Base-by-base conservation (phyloP, 2,888 invertebrate genomes). In the Megalurothrips usitatus region DNA sequence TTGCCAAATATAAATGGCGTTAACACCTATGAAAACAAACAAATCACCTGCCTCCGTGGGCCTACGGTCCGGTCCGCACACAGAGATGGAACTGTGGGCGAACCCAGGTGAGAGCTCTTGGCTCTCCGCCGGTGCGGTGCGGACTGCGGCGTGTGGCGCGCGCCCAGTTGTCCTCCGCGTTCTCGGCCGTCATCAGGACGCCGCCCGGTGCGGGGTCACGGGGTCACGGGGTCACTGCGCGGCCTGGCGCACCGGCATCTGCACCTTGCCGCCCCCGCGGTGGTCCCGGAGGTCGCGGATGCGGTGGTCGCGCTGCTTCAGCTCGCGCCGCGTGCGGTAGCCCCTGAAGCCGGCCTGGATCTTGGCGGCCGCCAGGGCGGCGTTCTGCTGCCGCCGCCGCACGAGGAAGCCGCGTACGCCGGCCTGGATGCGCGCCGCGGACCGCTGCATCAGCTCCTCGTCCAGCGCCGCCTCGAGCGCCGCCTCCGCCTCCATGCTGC, bases 271-370 rank as follows among this genome's bases (percentile, higher is more conserved):
- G 34, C 34, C 34, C 3, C 34, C 34, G 34, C 34, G 34, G 34
- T 43, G 34, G 34, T 43, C 34, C 34, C n/a, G 58, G 17, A 17
- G 58, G 17, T 58, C n/a, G 14, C 19, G 14, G 58, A n/a, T 10
- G 58, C 19, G 58, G 14, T 58, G 11, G 4, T 23, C 8, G 23
- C 68, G 68, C 68, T 68, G 68, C 68, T 68, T 68, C 81, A 83
- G 82, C 78, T 84, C 82, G 80, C 84, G 84, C 47, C 85, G 81
- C 8, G 84, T 82, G 28, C 84, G 81, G 79, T 83, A 85, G 10
- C 85, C 85, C 43, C 85, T 83, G 52, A 84, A 84, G 26, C 84
- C 83, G 48, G 85, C 84, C 79, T 84, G 84, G n/a, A 85, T 85
- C 81, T 84, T 84, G 48, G 85, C 83, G 0, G 85, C 84, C 0